Conservation (phyloP, 2,113 vertebrate species). For the Hiodon alosoides region DNA sequence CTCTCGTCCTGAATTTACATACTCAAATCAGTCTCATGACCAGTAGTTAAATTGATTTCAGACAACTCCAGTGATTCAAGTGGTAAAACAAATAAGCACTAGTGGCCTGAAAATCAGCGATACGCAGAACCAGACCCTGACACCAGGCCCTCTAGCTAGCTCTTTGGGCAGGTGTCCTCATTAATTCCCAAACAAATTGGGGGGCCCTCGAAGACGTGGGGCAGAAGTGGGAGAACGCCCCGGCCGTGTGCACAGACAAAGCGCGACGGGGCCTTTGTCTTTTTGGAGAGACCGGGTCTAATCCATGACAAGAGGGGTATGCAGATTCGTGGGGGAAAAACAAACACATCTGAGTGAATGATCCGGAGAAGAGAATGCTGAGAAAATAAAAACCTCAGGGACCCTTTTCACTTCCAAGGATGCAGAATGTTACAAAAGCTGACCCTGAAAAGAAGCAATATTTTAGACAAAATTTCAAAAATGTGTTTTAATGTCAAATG, state of each 20-base stretch:
- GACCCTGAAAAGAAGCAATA: background rate
- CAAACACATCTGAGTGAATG: constrained; percentile 37
- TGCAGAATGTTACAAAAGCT: background rate
- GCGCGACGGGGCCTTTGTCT: constrained; percentile 45
- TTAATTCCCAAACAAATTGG: constrained; percentile 61
- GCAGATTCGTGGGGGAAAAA: constrained; percentile 39
- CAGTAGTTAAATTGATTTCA: constrained; percentile 61
- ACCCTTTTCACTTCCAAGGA: constrained; percentile 4
- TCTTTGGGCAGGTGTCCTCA: constrained; percentile 61
- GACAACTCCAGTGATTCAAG: constrained; percentile 64
- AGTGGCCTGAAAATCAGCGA: constrained; percentile 34
- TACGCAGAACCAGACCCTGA: constrained; percentile 45
- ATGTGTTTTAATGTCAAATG: too few species aligned
- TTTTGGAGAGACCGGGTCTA: constrained; percentile 51
- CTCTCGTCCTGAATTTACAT: constrained; percentile 50
- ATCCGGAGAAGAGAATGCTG: constrained; percentile 23
- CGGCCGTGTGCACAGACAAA: constrained; percentile 3
- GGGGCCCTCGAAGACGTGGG: constrained; percentile 50
- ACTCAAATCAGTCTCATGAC: constrained; percentile 59
- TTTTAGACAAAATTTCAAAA: constrained; percentile 4
- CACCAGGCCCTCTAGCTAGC: constrained; percentile 32
- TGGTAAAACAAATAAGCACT: constrained; percentile 53
- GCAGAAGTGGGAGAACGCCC: constrained; percentile 50
- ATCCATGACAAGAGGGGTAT: constrained; percentile 51
- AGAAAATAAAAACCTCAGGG: background rate